Conservation (phyloP, 2,888 invertebrate species). For the Noctua pronuba region DNA sequence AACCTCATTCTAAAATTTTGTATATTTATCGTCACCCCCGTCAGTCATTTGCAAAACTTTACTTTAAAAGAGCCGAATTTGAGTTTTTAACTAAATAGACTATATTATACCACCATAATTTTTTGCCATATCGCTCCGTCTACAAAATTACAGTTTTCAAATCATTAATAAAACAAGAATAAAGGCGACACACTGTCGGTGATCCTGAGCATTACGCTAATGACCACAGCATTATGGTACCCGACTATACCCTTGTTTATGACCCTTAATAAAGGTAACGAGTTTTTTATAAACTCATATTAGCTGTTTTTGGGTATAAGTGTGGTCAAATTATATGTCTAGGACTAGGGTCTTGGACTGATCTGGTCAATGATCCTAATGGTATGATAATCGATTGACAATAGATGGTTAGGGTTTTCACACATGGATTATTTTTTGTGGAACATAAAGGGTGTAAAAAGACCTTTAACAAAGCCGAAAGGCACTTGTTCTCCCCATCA, state of each 20-base stretch:
- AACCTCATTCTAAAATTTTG: background rate
- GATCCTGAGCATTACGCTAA: slow-evolving; percentile 79
- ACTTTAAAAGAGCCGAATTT: background rate
- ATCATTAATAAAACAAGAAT: slow-evolving; percentile 59
- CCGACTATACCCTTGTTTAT: slow-evolving; percentile 83
- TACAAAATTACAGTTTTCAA: slow-evolving; percentile 58
- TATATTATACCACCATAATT: slow-evolving; percentile 33
- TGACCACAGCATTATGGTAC: slow-evolving; percentile 81
- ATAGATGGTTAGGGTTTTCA: slow-evolving; percentile 37
- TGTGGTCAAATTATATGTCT: slow-evolving; percentile 79
- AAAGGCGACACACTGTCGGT: slow-evolving; percentile 78
- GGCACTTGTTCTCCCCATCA: too few species aligned
- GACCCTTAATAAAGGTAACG: slow-evolving; percentile 86
- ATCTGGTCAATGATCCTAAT: slow-evolving; percentile 54
- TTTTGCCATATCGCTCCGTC: slow-evolving; percentile 60
- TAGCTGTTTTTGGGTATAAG: slow-evolving; percentile 74
- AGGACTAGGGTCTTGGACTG: slow-evolving; percentile 68
- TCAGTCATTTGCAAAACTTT: background rate
- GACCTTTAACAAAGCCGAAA: too few species aligned
- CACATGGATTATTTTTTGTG: background rate
- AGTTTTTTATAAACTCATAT: slow-evolving; percentile 79
- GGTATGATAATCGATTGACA: slow-evolving; percentile 65
- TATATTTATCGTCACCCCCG: background rate
- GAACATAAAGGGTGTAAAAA: too few species aligned
- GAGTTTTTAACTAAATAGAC: background rate